Percentiles rank a stretch among this genome's conserved stretches.
Conservation (phyloP, 2,888 invertebrate species). For the Hydriomena furcata region DNA sequence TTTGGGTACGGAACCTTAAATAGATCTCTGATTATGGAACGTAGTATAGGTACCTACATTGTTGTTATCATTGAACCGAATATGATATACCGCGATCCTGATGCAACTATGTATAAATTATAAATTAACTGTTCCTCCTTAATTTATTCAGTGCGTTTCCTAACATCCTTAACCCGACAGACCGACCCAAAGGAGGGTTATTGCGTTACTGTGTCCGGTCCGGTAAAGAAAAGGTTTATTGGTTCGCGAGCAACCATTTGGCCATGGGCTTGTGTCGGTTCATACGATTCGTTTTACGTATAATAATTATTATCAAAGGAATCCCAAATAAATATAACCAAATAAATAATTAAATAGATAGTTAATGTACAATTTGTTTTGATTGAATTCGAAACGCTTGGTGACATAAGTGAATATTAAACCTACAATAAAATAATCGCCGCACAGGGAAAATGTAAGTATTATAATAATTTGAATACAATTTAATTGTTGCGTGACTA, state of each 20-base stretch:
- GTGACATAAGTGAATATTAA: no score
- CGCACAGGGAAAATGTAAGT: no score
- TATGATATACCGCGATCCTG: not conserved
- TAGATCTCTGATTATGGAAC: no score
- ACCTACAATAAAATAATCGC: no score
- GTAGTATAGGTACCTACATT: no score
- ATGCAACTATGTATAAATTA: constrained; percentile 12
- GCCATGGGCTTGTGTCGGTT: constrained; percentile 25
- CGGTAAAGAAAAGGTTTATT: not conserved
- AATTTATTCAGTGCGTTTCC: constrained; percentile 18
- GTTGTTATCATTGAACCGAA: not conserved
- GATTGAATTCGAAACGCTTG: no score
- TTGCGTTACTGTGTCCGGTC: constrained; percentile 14
- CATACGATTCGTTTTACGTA: constrained; percentile 17
- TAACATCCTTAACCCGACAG: constrained; percentile 12
- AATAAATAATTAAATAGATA: no score
- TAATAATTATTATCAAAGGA: constrained; percentile 19
- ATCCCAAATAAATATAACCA: not conserved
- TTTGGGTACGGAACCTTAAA: no score
- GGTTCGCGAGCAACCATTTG: not conserved
- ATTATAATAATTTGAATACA: no score
- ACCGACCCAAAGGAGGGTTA: not conserved
- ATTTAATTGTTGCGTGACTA: no score
- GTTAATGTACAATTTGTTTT: no score
- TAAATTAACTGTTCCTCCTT: constrained; percentile 15